Base-by-base conservation (phyloP, 2,113 vertebrate species). In the Climacteris rufus region DNA sequence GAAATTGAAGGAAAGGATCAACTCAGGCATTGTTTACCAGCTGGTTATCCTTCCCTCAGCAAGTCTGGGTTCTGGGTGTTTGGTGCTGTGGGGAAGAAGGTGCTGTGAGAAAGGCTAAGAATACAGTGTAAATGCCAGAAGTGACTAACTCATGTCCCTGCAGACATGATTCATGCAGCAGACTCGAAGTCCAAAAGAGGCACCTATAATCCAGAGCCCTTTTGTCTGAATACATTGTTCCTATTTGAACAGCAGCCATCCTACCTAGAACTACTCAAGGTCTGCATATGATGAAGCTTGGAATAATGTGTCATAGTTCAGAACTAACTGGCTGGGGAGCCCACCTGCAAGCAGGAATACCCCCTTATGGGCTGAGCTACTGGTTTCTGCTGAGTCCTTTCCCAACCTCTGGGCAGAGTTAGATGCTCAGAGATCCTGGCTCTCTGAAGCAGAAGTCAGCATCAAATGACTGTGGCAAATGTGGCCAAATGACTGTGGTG, bases 231-330 rank as follows among this genome's bases (percentile, higher is more conserved):
- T 28, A 45, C 18, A 28, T 23, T 47, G 13, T 18, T 86, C 15
- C 44, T 84, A 7, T 63, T 33, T 61, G 57, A 69, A 33, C 27
- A 37, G n/a, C 53, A 90, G 19, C 40, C 57, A n/a, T 59, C 25
- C 49, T 72, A 10, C 54, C 42, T 0, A 0, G 11, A 4, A 21
- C 31, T 60, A 74, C 14, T 17, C 31, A 22, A 64, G 25, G 30
- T 63, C 13, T 93, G 24, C 25, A 14, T 17, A 10, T 15, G 35
- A 47, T 71, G 74, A 61, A 56, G n/a, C 31, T 35, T 5, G 21
- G 25, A 17, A 30, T 42, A 33, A 50, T 1, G 2, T 39, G 6
- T 18, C 2, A 0, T n/a, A 20, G 28, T 25, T 79, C 65, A 83
- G 57, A 75, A 24, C 11, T 31, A n/a, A 18, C 24, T 66, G 22